Conservation (phyloP, 2,113 vertebrate species). For the Centropristis striata region DNA sequence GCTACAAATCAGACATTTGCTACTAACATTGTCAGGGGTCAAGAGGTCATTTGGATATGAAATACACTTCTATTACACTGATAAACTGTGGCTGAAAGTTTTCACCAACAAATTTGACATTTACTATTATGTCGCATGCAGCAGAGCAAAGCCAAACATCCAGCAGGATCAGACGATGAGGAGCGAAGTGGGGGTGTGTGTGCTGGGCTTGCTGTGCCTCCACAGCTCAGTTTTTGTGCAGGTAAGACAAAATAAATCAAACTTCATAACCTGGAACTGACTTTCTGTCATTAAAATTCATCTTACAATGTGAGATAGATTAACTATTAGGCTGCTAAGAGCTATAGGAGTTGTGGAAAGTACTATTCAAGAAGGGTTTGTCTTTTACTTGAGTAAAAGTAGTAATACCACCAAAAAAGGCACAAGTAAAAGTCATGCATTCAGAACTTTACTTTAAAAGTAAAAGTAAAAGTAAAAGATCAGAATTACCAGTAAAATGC, state of each 20-base stretch:
- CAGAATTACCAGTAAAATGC: not conserved
- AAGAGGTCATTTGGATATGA: not conserved
- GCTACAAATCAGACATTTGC: no score
- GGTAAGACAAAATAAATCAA: constrained; percentile 48
- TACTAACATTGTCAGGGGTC: no score
- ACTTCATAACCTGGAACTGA: not conserved
- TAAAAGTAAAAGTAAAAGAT: not conserved
- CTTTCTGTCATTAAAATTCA: not conserved
- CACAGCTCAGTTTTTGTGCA: constrained; percentile 45
- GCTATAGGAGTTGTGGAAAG: not conserved
- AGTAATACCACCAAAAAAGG: not conserved
- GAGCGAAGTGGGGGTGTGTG: constrained; percentile 48
- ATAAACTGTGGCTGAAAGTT: not conserved
- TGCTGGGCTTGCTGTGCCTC: constrained; percentile 73
- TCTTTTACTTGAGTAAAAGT: not conserved
- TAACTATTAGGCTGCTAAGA: not conserved
- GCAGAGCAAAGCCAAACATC: constrained; percentile 37
- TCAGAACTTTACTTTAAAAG: not conserved
- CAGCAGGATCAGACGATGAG: constrained; percentile 63
- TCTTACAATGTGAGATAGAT: not conserved
- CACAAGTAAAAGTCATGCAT: not conserved
- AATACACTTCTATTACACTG: not conserved
- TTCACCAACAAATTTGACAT: not conserved
- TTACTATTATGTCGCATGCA: not conserved
- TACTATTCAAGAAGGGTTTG: not conserved